These are phyloP conservation scores for Syngnathus rostellatus DNA, from an alignment of 2,797 vertebrate species.

Conservation along the genomic window DNA sequence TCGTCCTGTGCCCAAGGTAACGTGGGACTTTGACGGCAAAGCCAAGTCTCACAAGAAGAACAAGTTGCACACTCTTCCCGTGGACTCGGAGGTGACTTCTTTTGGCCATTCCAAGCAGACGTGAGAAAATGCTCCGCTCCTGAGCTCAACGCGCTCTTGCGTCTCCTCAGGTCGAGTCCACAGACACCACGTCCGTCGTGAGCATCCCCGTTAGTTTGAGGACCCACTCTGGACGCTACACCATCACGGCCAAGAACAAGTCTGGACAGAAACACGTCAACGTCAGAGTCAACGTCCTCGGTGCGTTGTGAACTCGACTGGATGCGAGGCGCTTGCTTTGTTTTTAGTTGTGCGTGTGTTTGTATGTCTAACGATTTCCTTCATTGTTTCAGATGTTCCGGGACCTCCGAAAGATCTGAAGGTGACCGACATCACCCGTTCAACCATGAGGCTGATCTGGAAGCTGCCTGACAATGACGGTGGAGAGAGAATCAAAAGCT, in stretches of 20 bases:
- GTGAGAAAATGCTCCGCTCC: too few species aligned
- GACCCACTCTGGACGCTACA: conserved; percentile 89
- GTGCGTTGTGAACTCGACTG: conserved; percentile 58
- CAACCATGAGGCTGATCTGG: conserved; percentile 91
- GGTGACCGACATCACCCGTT: conserved; percentile 87
- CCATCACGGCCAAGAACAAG: conserved; percentile 96
- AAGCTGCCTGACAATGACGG: conserved; percentile 95
- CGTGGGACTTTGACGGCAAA: conserved; percentile 93
- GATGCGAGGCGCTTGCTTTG: neutral
- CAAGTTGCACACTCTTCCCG: conserved; percentile 83
- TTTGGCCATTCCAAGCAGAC: neutral
- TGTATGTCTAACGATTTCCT: neutral
- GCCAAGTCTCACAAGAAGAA: conserved; percentile 87
- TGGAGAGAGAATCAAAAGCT: conserved; percentile 96
- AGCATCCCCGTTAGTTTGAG: conserved; percentile 80
- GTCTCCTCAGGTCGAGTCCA: conserved; percentile 78
- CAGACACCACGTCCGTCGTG: conserved; percentile 80
- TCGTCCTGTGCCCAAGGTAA: conserved; percentile 86
- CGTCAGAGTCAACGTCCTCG: conserved; percentile 88
- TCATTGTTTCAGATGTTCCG: conserved; percentile 63
- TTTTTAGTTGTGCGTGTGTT: too few species aligned
- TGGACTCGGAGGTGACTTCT: conserved; percentile 82
- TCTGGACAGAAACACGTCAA: conserved; percentile 91
- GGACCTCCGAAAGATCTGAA: conserved; percentile 87
- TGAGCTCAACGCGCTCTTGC: neutral